Conservation (phyloP, 2,888 invertebrate genomes). For the Tribolium freemani region DNA sequence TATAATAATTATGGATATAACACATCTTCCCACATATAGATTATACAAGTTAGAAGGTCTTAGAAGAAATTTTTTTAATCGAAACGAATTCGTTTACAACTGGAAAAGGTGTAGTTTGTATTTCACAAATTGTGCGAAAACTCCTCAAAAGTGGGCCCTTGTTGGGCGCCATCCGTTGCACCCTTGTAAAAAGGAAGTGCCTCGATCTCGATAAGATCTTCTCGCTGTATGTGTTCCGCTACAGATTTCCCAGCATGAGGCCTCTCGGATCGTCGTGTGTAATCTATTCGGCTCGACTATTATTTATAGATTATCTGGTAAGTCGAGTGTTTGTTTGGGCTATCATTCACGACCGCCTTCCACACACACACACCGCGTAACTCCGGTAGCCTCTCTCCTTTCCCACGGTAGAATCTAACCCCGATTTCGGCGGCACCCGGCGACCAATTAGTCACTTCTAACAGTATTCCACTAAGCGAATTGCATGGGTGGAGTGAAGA, state of each 20-base stretch:
- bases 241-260: constrained; percentile 50
- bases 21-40: too few species aligned
- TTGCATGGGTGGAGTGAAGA: constrained; percentile 51
- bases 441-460: constrained; percentile 15
- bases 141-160: neutral
- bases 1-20: too few species aligned
- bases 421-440: constrained; percentile 22
- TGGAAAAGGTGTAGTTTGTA: too few species aligned
- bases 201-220: constrained; percentile 32
- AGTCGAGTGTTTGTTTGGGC: constrained; percentile 56
- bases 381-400: constrained; percentile 52
- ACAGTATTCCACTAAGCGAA: constrained; percentile 11
- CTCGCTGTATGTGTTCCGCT: constrained; percentile 41
- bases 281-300: constrained; percentile 55
- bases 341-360: constrained; percentile 58
- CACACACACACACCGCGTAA: constrained; percentile 56
- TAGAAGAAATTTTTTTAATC: too few species aligned
- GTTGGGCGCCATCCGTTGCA: neutral
- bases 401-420: constrained; percentile 42
- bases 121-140: too few species aligned
- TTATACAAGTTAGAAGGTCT: too few species aligned
- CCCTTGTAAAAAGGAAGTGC: neutral
- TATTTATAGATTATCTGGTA: constrained; percentile 59
- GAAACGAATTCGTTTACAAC: too few species aligned
- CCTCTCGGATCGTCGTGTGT: constrained; percentile 41